Conservation (phyloP, 2,888 invertebrate genomes). For the Quadriops clusia region DNA sequence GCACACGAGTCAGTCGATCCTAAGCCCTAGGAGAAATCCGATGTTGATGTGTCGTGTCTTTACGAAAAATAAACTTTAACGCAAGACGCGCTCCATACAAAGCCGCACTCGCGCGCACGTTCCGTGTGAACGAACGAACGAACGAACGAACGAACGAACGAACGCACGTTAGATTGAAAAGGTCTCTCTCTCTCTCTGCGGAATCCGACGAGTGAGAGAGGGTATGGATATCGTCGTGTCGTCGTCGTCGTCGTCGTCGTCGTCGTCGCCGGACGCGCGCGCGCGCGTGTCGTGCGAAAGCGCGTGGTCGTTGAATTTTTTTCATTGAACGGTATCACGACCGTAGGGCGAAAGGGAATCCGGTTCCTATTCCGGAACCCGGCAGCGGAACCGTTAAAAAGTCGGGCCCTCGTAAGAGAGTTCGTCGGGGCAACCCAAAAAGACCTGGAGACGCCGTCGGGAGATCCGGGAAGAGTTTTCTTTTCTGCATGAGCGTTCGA, state of each 20-base stretch:
- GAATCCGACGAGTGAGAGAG: no score
- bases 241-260: no score
- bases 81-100: no score
- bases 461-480: constrained; percentile 42
- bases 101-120: no score
- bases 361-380: constrained; percentile 48
- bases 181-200: no score
- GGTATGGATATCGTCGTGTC: no score
- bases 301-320: constrained; percentile 1
- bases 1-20: constrained; percentile 46
- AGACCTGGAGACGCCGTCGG: constrained; percentile 46
- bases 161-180: no score
- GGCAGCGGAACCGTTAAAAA: constrained; percentile 41
- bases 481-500: constrained; percentile 43
- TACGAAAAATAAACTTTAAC: constrained; percentile 13
- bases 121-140: no score
- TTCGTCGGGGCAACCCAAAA: constrained; percentile 40
- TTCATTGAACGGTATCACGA: constrained; percentile 23
- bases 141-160: no score
- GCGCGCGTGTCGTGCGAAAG: no score
- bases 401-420: constrained; percentile 36
- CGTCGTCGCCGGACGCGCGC: no score
- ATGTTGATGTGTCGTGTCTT: constrained; percentile 33
- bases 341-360: constrained; percentile 44
- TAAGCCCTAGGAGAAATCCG: constrained; percentile 44